These are phyloP conservation scores for Brachirus orientalis DNA, from an alignment of 2,113 vertebrate genomes.

Conservation along the genomic window DNA sequence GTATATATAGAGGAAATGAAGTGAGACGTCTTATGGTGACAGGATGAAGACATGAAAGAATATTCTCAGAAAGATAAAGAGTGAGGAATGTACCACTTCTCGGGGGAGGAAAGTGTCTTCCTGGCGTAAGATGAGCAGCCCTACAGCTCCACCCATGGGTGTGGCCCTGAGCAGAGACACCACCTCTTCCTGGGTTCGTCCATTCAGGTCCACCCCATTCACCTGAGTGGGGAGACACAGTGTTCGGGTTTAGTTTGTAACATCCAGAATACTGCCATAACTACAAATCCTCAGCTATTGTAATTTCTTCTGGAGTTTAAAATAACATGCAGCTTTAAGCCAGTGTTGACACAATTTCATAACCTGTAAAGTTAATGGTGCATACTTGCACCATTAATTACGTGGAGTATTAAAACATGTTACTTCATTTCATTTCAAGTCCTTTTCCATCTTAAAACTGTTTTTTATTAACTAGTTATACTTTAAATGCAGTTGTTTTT, in stretches of 20 bases:
- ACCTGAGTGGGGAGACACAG: conserved; percentile 79
- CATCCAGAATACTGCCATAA: no score
- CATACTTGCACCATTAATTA: no score
- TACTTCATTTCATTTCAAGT: no score
- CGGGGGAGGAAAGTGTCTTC: conserved; percentile 91
- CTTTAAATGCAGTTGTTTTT: background rate
- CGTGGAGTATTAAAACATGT: no score
- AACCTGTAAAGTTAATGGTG: no score
- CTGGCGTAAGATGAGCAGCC: conserved; percentile 89
- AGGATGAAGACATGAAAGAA: conserved; percentile 1
- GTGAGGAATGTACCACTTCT: conserved; percentile 85
- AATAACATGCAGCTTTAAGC: no score
- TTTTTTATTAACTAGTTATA: conserved; percentile 8
- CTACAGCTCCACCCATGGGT: conserved; percentile 92
- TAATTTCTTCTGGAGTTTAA: no score
- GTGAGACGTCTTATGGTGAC: conserved; percentile 4
- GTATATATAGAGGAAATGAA: background rate
- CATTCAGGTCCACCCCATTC: conserved; percentile 92
- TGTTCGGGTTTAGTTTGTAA: no score
- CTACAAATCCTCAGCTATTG: no score
- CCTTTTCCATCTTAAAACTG: background rate
- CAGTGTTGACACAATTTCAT: no score
- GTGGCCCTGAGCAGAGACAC: conserved; percentile 92
- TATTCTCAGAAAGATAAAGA: background rate
- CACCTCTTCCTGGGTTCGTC: conserved; percentile 95